Evolutionary conservation across 2,888 invertebrate genomes (phyloP).

Genomic region (Neoitamus cyanurus): DNA sequence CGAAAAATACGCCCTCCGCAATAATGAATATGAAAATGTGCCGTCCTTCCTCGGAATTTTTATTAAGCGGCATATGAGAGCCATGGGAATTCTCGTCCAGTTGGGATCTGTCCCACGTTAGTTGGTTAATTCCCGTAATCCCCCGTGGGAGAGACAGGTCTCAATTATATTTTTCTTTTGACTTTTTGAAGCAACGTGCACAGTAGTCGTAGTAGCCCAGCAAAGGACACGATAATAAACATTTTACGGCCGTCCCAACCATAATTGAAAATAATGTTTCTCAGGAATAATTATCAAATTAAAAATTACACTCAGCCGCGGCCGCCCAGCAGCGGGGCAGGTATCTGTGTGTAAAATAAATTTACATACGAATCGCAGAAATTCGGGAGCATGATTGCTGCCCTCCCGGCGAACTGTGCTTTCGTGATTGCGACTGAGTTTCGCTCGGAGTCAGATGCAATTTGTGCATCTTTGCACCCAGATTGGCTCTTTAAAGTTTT

Average conservation of each 20-base stretch:
- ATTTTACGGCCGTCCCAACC: not conserved
- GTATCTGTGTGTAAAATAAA: not conserved
- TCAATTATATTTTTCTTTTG: not conserved
- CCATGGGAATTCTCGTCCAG: not conserved
- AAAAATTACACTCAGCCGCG: not conserved
- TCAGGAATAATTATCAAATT: not conserved
- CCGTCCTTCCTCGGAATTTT: not conserved
- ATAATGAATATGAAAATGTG: not conserved
- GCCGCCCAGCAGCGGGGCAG: not conserved
- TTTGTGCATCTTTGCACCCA: not conserved
- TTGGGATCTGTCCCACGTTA: not conserved
- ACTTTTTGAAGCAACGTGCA: not conserved
- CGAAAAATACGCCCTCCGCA: not conserved
- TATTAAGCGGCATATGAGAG: not conserved
- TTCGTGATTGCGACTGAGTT: not conserved
- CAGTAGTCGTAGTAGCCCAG: not conserved
- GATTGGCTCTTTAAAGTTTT: no score
- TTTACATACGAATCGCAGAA: not conserved
- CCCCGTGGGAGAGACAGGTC: not conserved
- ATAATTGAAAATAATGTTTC: not conserved
- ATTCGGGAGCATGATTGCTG: not conserved
- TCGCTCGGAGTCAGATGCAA: not conserved
- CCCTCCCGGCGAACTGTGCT: not conserved
- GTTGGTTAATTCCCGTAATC: not conserved
- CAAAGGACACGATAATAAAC: not conserved